Evolutionary conservation across 2,797 vertebrate species (phyloP).

Genomic region (Sebastes steindachneri): DNA sequence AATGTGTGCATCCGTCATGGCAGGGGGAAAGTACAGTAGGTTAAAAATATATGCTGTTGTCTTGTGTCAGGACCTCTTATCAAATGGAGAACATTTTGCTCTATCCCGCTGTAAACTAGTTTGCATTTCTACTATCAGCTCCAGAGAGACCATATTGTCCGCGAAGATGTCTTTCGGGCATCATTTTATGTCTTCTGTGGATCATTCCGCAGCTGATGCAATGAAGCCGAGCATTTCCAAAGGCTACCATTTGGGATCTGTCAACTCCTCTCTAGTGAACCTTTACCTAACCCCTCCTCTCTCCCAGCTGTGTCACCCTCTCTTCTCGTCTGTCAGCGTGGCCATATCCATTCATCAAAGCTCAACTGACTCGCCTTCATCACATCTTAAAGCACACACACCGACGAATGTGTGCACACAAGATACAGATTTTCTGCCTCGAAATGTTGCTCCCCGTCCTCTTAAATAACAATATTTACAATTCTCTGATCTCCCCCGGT

Average conservation of each 20-base stretch:
- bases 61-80: slow-evolving; percentile 44
- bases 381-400: not conserved
- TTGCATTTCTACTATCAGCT: slow-evolving; percentile 16
- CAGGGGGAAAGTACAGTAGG: not conserved
- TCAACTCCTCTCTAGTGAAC: slow-evolving; percentile 62
- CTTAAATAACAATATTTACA: slow-evolving; percentile 20
- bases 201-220: slow-evolving; percentile 63
- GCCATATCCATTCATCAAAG: slow-evolving; percentile 55
- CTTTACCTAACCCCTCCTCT: slow-evolving; percentile 46
- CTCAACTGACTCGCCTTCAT: slow-evolving; percentile 11
- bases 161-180: slow-evolving; percentile 24
- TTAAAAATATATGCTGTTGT: slow-evolving; percentile 39
- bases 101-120: not conserved
- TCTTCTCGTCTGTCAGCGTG: slow-evolving; percentile 54
- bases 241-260: slow-evolving; percentile 65
- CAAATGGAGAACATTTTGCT: not conserved
- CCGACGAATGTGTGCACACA: not conserved
- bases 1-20: slow-evolving; percentile 45
- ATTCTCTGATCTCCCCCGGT: slow-evolving; percentile 40
- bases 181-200: slow-evolving; percentile 45
- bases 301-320: slow-evolving; percentile 53
- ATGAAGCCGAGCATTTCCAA: slow-evolving; percentile 59
- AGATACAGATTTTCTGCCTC: not conserved
- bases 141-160: slow-evolving; percentile 8
- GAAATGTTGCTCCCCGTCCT: not conserved